Evolutionary conservation across 37 sponge, comb jelly and placozoan genomes (phyloP).

Genomic region (Mnemiopsis leidyi): DNA sequence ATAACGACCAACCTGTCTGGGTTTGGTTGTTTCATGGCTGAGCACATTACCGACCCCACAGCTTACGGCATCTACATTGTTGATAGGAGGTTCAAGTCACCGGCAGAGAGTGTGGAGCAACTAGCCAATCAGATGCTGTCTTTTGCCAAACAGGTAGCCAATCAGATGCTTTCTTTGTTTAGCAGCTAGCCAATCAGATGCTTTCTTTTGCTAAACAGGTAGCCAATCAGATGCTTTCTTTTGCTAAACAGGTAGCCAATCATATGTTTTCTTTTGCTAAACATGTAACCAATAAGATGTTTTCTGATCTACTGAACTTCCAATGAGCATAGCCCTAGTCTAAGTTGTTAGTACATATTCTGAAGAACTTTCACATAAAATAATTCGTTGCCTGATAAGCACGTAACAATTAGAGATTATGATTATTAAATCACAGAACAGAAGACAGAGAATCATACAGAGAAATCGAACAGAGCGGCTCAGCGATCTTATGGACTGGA

Average conservation of each 20-base stretch:
- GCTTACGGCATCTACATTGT: slow-evolving; percentile 98
- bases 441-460: slow-evolving; percentile 95
- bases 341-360: too few relatives aligned
- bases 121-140: slow-evolving; percentile 69
- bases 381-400: too few relatives aligned
- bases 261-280: slow-evolving; percentile 18
- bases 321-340: too few relatives aligned
- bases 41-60: slow-evolving; percentile 88
- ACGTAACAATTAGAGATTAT: too few relatives aligned
- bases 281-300: neutral
- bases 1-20: slow-evolving; percentile 98
- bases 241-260: slow-evolving; percentile 80
- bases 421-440: slow-evolving; percentile 54
- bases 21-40: slow-evolving; percentile 94
- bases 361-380: too few relatives aligned
- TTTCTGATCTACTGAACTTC: too few relatives aligned
- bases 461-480: slow-evolving; percentile 94
- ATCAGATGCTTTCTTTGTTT: slow-evolving; percentile 61
- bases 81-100: slow-evolving; percentile 80
- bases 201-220: slow-evolving; percentile 31
- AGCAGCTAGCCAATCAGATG: slow-evolving; percentile 76
- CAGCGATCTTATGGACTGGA: slow-evolving; percentile 96
- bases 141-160: slow-evolving; percentile 16
- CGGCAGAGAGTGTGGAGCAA: slow-evolving; percentile 87
- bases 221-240: neutral